A percentile compares a stretch with the other conserved stretches of the same genome.
Evolutionary conservation across 2,888 invertebrate species (phyloP).

Genomic region (Trachelus tabidus): DNA sequence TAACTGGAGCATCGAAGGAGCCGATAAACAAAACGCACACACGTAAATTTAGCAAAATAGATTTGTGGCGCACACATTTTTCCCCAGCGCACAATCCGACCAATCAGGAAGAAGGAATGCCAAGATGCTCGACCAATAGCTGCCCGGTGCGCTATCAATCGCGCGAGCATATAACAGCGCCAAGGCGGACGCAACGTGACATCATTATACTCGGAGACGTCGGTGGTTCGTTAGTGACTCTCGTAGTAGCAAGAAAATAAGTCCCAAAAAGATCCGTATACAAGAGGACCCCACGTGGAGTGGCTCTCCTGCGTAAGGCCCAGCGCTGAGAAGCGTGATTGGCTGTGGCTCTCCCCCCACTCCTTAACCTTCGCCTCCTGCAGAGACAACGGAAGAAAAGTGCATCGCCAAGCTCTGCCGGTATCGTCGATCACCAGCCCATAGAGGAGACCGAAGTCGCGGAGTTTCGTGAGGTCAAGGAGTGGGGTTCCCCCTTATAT

Average conservation of each 20-base stretch:
- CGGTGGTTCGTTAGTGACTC: neutral
- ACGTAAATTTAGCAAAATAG: neutral
- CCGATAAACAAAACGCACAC: neutral
- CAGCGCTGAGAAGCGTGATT: neutral
- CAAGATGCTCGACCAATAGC: slow-evolving; percentile 13
- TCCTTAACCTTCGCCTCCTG: neutral
- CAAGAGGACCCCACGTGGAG: neutral
- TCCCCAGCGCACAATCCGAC: neutral
- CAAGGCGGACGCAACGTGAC: neutral
- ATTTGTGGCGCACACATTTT: neutral
- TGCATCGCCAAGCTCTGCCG: neutral
- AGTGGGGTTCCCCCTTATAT: neutral
- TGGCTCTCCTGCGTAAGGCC: neutral
- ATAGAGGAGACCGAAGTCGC: neutral
- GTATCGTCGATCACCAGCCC: neutral
- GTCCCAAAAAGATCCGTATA: neutral
- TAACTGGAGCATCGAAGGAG: neutral
- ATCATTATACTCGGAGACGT: neutral
- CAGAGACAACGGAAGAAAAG: neutral
- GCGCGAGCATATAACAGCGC: slow-evolving; percentile 16
- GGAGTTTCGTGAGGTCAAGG: neutral
- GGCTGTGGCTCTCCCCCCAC: neutral
- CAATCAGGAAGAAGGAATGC: slow-evolving; percentile 14
- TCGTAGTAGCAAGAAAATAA: neutral
- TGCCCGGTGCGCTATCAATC: slow-evolving; percentile 18